Conservation (phyloP, 1,140 invertebrate genomes). For the Megathymus violae region DNA sequence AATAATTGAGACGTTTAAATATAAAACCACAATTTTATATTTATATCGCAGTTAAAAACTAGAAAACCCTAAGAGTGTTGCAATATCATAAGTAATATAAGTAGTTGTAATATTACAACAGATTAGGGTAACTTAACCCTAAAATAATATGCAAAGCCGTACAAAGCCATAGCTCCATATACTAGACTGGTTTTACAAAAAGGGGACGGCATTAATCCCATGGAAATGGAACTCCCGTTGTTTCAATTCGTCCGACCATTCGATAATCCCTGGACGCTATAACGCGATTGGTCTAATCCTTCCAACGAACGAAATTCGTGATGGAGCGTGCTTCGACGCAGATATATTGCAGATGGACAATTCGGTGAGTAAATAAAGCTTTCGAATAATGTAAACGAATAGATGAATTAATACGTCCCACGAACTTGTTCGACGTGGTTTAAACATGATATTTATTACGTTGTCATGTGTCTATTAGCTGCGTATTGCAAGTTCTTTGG, state of each 20-base stretch:
- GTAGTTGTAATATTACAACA: background rate
- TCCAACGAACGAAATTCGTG: conserved; percentile 18
- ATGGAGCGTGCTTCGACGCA: conserved; percentile 21
- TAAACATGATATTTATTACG: too few species aligned
- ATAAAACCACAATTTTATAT: too few species aligned
- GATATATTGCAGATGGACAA: conserved; percentile 7
- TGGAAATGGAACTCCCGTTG: conserved; percentile 33
- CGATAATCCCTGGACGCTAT: conserved; percentile 30
- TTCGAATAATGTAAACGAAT: conserved; percentile 15
- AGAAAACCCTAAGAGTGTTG: background rate
- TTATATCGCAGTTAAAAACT: too few species aligned
- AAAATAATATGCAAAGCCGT: conserved; percentile 35
- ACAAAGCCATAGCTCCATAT: conserved; percentile 26
- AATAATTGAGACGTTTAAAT: background rate
- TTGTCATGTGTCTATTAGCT: too few species aligned
- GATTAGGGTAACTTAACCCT: conserved; percentile 17
- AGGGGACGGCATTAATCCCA: conserved; percentile 29
- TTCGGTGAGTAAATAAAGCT: conserved; percentile 23
- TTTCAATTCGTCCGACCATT: conserved; percentile 35
- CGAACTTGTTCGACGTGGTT: background rate
- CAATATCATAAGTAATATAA: background rate
- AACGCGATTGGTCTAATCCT: conserved; percentile 34
- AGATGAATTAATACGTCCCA: background rate
- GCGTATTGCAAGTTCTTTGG: too few species aligned
- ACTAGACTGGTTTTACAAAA: conserved; percentile 27